These are phyloP conservation scores for Eupithecia pulchellata DNA, from an alignment of 2,888 invertebrate species.

Conservation along the genomic window DNA sequence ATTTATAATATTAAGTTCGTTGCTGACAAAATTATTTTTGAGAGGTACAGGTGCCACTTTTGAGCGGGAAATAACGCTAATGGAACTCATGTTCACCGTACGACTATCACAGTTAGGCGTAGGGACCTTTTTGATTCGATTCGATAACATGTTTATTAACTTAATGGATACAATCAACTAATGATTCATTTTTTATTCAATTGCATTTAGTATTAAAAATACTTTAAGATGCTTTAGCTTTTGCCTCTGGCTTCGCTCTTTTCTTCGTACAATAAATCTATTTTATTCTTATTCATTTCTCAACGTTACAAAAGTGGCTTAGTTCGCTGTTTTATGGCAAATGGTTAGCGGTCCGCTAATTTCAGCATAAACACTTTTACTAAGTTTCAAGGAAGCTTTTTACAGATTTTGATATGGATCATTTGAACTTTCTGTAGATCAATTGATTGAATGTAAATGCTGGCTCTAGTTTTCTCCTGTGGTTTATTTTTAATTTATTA, in stretches of 20 bases:
- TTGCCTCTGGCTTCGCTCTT: background rate
- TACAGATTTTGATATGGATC: too few relatives aligned
- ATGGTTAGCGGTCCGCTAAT: too few relatives aligned
- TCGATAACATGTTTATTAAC: background rate
- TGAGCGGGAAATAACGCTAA: constrained; percentile 52
- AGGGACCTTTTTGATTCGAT: background rate
- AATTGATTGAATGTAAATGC: too few relatives aligned
- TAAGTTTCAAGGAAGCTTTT: too few relatives aligned
- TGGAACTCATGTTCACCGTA: constrained; percentile 41
- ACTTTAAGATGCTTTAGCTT: background rate
- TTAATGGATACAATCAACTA: constrained; percentile 11
- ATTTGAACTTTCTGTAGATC: too few relatives aligned
- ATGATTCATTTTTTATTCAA: constrained; percentile 6
- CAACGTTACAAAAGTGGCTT: too few relatives aligned
- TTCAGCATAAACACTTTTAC: too few relatives aligned
- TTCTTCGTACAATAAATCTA: too few relatives aligned
- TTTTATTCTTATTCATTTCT: too few relatives aligned
- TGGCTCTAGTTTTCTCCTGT: too few relatives aligned
- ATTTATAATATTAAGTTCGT: constrained; percentile 39
- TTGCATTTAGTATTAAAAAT: background rate
- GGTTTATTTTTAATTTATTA: too few relatives aligned
- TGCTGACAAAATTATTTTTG: constrained; percentile 33
- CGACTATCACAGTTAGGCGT: background rate
- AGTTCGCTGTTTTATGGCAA: too few relatives aligned
- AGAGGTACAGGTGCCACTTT: constrained; percentile 49